These are phyloP conservation scores for Drosophila pallidifrons DNA, from an alignment of 1,140 invertebrate species.

Conservation along the genomic window DNA sequence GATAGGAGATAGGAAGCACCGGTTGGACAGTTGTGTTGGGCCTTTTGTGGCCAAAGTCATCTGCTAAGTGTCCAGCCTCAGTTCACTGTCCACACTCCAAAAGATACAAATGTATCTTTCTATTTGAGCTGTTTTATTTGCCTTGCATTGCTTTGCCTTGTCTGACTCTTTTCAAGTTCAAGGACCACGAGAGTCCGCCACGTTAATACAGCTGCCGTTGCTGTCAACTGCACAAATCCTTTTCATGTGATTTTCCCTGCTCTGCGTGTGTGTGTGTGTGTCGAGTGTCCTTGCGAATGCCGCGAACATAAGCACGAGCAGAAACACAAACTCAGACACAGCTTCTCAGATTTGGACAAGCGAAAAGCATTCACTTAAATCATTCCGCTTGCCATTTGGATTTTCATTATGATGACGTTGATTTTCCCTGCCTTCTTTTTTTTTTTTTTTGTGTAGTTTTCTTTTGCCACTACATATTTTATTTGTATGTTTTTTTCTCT, in stretches of 20 bases:
- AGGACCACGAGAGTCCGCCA: too few species aligned
- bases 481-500: background rate
- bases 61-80: slow-evolving; percentile 2
- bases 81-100: too few species aligned
- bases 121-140: too few species aligned
- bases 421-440: background rate
- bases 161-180: too few species aligned
- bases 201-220: background rate
- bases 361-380: slow-evolving; percentile 15
- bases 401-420: slow-evolving; percentile 37
- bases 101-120: too few species aligned
- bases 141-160: too few species aligned
- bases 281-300: slow-evolving; percentile 32
- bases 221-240: slow-evolving; percentile 41
- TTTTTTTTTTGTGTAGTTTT: slow-evolving; percentile 12
- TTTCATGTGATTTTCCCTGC: slow-evolving; percentile 8
- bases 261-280: background rate
- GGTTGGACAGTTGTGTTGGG: slow-evolving; percentile 5
- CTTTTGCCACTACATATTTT: background rate
- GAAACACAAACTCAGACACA: too few species aligned
- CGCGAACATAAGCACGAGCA: background rate
- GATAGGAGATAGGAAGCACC: background rate
- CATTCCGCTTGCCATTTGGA: slow-evolving; percentile 34
- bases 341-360: background rate
- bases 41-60: slow-evolving; percentile 29